Conservation (phyloP, 2,113 vertebrate genomes). For the Quiscalus mexicanus region DNA sequence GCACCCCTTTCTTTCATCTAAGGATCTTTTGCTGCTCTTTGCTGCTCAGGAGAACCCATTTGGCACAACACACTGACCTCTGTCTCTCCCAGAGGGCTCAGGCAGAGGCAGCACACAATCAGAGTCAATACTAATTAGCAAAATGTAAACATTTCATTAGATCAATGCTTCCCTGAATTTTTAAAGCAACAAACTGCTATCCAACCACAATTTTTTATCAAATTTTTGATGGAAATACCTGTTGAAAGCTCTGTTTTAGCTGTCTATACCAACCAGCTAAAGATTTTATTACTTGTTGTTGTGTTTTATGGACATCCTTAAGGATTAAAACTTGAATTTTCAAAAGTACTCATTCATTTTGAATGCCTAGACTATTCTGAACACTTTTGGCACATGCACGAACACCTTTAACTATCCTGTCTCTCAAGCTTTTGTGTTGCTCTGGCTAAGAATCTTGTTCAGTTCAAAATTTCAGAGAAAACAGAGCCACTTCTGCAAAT, state of each 20-base stretch:
- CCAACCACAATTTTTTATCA: not conserved
- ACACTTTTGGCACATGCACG: not conserved
- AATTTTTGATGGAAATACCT: not conserved
- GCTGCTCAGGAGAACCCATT: not conserved
- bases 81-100: slow-evolving; percentile 15
- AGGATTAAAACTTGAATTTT: not conserved
- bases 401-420: not conserved
- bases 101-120: not conserved
- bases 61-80: slow-evolving; percentile 10
- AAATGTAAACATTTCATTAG: slow-evolving; percentile 57
- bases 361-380: not conserved
- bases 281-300: not conserved
- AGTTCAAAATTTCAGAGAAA: not conserved
- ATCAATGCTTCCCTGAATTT: not conserved
- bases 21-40: not conserved
- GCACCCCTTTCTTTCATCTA: not conserved
- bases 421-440: not conserved
- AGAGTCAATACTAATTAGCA: slow-evolving; percentile 51
- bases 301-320: not conserved
- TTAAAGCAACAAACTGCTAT: not conserved
- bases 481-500: not conserved
- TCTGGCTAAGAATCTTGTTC: not conserved
- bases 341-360: not conserved
- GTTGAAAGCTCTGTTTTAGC: not conserved
- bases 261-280: not conserved